Conservation (phyloP, 2,888 invertebrate species). For the Alviniconcha strummeri region DNA sequence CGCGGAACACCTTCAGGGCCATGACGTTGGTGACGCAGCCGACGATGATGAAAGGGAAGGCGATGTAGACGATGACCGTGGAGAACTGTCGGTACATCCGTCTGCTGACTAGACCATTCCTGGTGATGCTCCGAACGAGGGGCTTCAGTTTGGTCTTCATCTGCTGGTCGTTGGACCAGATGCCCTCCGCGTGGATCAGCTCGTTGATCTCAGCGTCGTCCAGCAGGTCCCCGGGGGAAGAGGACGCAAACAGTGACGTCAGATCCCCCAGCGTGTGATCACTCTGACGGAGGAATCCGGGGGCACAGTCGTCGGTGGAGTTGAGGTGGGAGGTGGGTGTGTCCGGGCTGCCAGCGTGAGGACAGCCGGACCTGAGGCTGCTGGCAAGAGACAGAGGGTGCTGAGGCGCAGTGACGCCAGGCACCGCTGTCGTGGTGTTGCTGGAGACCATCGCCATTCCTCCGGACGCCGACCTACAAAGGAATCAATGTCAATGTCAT, state of each 20-base stretch:
- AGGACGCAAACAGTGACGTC: conserved; percentile 2
- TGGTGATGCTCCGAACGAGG: too few relatives aligned
- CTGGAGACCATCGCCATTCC: too few relatives aligned
- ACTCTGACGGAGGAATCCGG: not conserved
- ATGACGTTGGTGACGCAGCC: conserved; percentile 30
- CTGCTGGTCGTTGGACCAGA: not conserved
- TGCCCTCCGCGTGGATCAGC: not conserved
- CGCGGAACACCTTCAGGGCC: conserved; percentile 17
- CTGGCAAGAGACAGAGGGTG: not conserved
- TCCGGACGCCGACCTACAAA: too few relatives aligned
- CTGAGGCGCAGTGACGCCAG: too few relatives aligned
- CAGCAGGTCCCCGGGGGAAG: conserved; percentile 5
- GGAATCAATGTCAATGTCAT: too few relatives aligned
- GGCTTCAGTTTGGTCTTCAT: too few relatives aligned
- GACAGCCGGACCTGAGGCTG: too few relatives aligned
- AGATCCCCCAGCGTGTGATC: not conserved
- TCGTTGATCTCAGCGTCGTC: conserved; percentile 16
- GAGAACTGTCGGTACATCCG: conserved; percentile 15
- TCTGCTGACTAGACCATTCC: not conserved
- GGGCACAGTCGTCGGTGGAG: not conserved
- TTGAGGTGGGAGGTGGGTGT: not conserved
- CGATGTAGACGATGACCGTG: not conserved
- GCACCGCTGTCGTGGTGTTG: too few relatives aligned
- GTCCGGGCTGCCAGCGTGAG: not conserved
- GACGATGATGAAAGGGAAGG: conserved; percentile 22